Evolutionary conservation across 2,888 invertebrate species (phyloP).

Genomic region (Tortricodes alternella): DNA sequence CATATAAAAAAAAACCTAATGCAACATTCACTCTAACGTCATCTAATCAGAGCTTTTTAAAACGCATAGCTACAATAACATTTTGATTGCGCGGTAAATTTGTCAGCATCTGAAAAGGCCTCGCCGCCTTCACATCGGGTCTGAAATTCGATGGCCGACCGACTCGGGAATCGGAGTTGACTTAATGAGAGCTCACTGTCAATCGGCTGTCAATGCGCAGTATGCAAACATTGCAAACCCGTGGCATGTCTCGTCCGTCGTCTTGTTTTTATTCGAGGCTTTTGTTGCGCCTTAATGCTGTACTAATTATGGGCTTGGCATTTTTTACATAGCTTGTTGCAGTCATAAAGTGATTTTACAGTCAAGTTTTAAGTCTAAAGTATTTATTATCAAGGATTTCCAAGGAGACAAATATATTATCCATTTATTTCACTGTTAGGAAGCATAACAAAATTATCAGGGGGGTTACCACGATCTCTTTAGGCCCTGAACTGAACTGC

Average conservation of each 20-base stretch:
- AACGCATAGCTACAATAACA: not conserved
- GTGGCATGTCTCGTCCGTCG: slow-evolving; percentile 10
- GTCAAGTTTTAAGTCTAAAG: no score
- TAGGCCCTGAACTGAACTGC: no score
- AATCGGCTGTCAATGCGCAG: slow-evolving; percentile 54
- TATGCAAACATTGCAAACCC: slow-evolving; percentile 39
- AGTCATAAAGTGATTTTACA: not conserved
- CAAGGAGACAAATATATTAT: no score
- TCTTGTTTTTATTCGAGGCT: slow-evolving; percentile 18
- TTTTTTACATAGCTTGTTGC: not conserved
- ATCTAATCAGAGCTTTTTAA: not conserved
- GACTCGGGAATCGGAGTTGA: slow-evolving; percentile 34
- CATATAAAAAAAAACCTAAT: no score
- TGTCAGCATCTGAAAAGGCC: not conserved
- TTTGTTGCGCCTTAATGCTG: slow-evolving; percentile 8
- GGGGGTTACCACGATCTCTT: no score
- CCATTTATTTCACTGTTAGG: no score
- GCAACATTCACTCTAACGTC: not conserved
- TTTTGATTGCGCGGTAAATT: not conserved
- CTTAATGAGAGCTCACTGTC: slow-evolving; percentile 71
- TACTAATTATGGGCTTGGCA: not conserved
- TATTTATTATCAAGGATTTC: no score
- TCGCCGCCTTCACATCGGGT: not conserved
- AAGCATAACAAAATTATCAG: no score
- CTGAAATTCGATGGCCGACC: not conserved